phyloP scores from a whole-genome alignment of 2,797 vertebrate genomes.

The Cuniculus paca region DNA sequence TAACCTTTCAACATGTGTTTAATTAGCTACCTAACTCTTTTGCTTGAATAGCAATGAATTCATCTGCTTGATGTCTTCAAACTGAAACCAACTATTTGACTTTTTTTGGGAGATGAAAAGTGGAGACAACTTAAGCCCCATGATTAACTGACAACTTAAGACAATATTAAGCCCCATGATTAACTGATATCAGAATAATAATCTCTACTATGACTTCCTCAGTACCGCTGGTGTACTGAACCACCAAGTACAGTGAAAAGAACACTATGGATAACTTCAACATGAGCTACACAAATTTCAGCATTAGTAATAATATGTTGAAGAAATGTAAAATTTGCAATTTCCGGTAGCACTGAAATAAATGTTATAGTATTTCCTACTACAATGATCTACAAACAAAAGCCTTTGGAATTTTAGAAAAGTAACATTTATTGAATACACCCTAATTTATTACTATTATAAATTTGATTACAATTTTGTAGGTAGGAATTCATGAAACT shows the following conservation, averaged over 20 bases:
- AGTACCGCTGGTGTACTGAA: slow-evolving; percentile 71
- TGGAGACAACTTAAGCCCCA: slow-evolving; percentile 72
- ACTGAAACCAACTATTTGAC: slow-evolving; percentile 80
- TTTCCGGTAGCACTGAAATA: neutral
- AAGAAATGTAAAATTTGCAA: slow-evolving; percentile 58
- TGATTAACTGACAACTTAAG: slow-evolving; percentile 82
- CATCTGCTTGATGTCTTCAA: slow-evolving; percentile 81
- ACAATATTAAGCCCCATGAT: slow-evolving; percentile 76
- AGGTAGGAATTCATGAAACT: slow-evolving; percentile 79
- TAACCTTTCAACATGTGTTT: slow-evolving; percentile 79
- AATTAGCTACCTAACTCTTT: slow-evolving; percentile 84
- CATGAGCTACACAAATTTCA: slow-evolving; percentile 64
- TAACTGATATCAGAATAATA: slow-evolving; percentile 83
- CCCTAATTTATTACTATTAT: slow-evolving; percentile 65
- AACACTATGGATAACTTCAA: slow-evolving; percentile 68
- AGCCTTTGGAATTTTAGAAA: slow-evolving; percentile 30
- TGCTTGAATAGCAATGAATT: slow-evolving; percentile 79
- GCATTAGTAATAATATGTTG: slow-evolving; percentile 61
- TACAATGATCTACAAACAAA: slow-evolving; percentile 55
- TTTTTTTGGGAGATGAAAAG: slow-evolving; percentile 80
- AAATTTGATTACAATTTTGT: slow-evolving; percentile 80
- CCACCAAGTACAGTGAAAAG: neutral
- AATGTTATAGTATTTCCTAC: slow-evolving; percentile 67
- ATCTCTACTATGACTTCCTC: slow-evolving; percentile 44
- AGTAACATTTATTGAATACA: slow-evolving; percentile 58